phyloP scores from a whole-genome alignment of 2,797 vertebrate species.

The Antennarius maculatus region DNA sequence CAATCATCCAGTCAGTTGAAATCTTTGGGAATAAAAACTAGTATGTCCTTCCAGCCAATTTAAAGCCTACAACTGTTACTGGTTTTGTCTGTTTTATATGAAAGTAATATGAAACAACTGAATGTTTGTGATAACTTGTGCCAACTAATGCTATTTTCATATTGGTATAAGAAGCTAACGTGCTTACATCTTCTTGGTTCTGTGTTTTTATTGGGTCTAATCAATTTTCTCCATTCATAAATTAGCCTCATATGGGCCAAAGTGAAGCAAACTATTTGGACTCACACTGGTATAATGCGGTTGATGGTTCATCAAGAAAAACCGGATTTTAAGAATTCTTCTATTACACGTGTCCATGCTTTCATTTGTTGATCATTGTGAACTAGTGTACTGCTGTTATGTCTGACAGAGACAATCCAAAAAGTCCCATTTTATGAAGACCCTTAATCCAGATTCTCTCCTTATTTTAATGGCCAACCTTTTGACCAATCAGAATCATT shows the following conservation, averaged over 20 bases:
- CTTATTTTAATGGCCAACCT: no score
- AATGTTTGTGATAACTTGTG: slow-evolving; percentile 67
- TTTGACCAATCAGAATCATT: no score
- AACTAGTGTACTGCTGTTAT: no score
- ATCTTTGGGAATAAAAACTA: slow-evolving; percentile 63
- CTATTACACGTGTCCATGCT: no score
- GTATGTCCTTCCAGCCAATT: slow-evolving; percentile 48
- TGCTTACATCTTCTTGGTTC: slow-evolving; percentile 45
- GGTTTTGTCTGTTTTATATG: slow-evolving; percentile 58
- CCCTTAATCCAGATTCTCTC: no score
- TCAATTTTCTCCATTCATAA: background rate
- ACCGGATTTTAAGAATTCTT: no score
- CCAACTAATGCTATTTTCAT: slow-evolving; percentile 76
- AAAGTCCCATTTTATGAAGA: no score
- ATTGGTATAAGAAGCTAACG: slow-evolving; percentile 71
- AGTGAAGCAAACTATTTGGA: no score
- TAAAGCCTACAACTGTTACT: slow-evolving; percentile 66
- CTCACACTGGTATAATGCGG: no score
- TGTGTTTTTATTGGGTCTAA: slow-evolving; percentile 46
- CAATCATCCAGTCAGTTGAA: slow-evolving; percentile 61
- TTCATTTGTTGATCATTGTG: no score
- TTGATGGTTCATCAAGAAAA: no score
- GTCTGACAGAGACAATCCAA: no score
- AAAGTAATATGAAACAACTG: slow-evolving; percentile 41
- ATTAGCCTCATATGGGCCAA: background rate